These are phyloP conservation scores for Alfaro cultratus DNA, from an alignment of 2,797 vertebrate species.

Conservation along the genomic window DNA sequence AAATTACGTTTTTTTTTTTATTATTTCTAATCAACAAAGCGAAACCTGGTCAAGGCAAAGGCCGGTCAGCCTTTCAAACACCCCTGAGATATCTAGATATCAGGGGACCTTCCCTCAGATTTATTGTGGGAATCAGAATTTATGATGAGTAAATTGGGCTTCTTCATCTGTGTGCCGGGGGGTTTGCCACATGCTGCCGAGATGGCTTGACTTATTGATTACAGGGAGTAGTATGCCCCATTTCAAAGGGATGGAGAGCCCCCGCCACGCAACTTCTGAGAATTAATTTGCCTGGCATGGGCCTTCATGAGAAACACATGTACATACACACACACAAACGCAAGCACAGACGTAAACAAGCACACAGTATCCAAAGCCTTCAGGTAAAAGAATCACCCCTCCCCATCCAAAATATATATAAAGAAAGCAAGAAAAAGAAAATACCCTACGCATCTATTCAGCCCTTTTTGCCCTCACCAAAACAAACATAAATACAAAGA, in stretches of 20 bases:
- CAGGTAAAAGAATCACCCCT: slow-evolving; percentile 70
- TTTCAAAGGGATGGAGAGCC: slow-evolving; percentile 87
- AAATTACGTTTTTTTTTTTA: slow-evolving; percentile 32
- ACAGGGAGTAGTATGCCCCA: slow-evolving; percentile 84
- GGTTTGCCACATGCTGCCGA: slow-evolving; percentile 81
- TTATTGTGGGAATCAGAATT: slow-evolving; percentile 84
- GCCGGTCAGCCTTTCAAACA: slow-evolving; percentile 73
- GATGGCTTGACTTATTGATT: slow-evolving; percentile 89
- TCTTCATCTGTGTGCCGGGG: slow-evolving; percentile 83
- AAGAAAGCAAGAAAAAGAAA: slow-evolving; percentile 17
- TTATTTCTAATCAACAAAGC: slow-evolving; percentile 68
- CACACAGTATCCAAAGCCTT: slow-evolving; percentile 68
- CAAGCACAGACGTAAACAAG: slow-evolving; percentile 63
- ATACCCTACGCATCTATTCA: slow-evolving; percentile 49
- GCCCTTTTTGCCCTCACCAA: slow-evolving; percentile 27
- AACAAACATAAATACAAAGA: slow-evolving; percentile 41
- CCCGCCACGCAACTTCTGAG: slow-evolving; percentile 85
- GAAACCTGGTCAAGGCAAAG: slow-evolving; percentile 54
- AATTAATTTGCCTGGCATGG: slow-evolving; percentile 87
- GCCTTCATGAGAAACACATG: slow-evolving; percentile 88
- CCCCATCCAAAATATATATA: neutral
- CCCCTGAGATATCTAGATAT: slow-evolving; percentile 76
- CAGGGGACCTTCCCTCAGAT: slow-evolving; percentile 77
- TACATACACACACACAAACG: slow-evolving; percentile 66
- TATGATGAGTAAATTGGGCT: slow-evolving; percentile 83